phyloP scores from a whole-genome alignment of 2,113 vertebrate genomes.

The Elaphurus davidianus region DNA sequence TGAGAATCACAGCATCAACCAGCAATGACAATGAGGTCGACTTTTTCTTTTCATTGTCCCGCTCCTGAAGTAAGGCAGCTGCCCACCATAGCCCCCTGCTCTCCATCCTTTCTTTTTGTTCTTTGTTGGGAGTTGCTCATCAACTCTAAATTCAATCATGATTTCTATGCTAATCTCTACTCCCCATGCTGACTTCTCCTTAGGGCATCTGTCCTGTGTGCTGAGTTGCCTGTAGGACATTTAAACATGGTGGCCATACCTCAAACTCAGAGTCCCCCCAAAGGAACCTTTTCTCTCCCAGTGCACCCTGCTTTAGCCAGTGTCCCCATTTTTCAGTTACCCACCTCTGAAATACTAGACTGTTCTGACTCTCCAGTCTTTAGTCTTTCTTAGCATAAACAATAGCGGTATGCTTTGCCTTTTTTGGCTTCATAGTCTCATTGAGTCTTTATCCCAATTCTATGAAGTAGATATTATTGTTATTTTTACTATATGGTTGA shows the following conservation, averaged over 20 bases:
- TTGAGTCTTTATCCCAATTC: background rate
- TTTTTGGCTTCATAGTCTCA: background rate
- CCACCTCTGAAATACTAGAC: background rate
- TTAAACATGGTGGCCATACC: background rate
- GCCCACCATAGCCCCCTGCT: background rate
- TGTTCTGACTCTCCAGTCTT: background rate
- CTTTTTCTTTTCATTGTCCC: background rate
- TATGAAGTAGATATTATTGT: background rate
- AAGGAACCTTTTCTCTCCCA: background rate
- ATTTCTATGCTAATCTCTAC: background rate
- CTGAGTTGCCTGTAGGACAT: background rate
- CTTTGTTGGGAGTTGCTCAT: background rate
- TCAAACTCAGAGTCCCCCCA: background rate
- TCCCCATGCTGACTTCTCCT: background rate
- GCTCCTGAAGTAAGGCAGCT: background rate
- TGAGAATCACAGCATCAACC: background rate
- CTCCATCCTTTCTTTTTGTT: background rate
- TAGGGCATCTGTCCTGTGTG: background rate
- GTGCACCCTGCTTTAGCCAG: background rate
- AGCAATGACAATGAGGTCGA: accelerated
- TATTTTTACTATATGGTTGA: background rate
- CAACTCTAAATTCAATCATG: background rate
- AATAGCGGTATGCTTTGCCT: background rate
- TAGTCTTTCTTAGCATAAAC: background rate
- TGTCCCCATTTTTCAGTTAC: background rate